A percentile compares a stretch with the other conserved stretches of the same genome.
Evolutionary conservation across 2,888 invertebrate genomes (phyloP).

Genomic region (Microchrysa polita): DNA sequence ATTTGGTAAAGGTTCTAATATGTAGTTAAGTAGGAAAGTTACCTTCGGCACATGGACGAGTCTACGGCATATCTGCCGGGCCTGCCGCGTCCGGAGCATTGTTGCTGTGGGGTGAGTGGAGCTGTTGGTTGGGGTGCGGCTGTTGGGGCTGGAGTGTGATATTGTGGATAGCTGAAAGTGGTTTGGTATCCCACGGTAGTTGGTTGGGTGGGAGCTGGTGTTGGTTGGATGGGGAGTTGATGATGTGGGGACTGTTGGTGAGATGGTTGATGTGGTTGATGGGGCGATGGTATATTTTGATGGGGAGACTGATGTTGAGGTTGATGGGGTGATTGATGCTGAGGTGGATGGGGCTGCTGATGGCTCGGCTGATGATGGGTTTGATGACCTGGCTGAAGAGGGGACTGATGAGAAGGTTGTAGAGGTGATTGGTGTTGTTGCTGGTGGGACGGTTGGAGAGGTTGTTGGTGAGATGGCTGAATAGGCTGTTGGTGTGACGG

Average conservation of each 20-base stretch:
- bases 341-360: conserved; percentile 37
- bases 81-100: conserved; percentile 6
- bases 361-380: conserved; percentile 32
- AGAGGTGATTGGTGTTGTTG: neutral
- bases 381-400: conserved; percentile 25
- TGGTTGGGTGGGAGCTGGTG: conserved; percentile 3
- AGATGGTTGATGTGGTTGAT: conserved; percentile 9
- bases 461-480: neutral
- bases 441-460: neutral
- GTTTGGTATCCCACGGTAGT: neutral
- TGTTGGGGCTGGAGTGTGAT: conserved; percentile 23
- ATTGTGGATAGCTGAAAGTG: conserved; percentile 29
- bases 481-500: conserved; percentile 5
- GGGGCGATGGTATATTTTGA: conserved; percentile 8
- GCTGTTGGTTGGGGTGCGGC: neutral
- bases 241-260: conserved; percentile 14
- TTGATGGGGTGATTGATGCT: conserved; percentile 39
- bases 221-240: conserved; percentile 3
- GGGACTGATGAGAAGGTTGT: conserved; percentile 29
- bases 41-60: conserved; percentile 31
- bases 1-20: neutral
- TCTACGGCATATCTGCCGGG: conserved; percentile 36
- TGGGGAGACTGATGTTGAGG: conserved; percentile 37
- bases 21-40: neutral
- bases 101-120: conserved; percentile 33